phyloP scores from a whole-genome alignment of 2,113 vertebrate species.

The Anoplopoma fimbria region DNA sequence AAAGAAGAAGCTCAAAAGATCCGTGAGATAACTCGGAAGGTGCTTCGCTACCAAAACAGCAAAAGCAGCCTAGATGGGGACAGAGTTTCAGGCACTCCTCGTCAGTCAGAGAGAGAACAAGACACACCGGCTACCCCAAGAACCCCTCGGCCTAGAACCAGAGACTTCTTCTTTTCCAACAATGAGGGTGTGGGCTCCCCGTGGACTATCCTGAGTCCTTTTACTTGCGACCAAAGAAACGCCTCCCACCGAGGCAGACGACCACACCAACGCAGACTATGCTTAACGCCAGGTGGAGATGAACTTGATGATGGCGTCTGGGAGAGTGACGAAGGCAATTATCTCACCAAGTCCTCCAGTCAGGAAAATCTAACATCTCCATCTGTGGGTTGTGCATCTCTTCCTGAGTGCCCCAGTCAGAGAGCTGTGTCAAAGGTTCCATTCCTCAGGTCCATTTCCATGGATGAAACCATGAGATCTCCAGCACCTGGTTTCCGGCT shows the following conservation, averaged over 20 bases:
- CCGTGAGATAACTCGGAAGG: conserved; percentile 53
- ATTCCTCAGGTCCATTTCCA: conserved; percentile 59
- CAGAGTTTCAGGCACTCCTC: conserved; percentile 17
- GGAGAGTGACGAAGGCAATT: conserved; percentile 17
- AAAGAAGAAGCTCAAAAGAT: conserved; percentile 44
- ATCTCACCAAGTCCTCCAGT: neutral
- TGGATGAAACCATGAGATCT: conserved; percentile 57
- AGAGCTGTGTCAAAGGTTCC: conserved; percentile 29
- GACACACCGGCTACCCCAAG: conserved; percentile 52
- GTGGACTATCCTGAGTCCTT: conserved; percentile 83
- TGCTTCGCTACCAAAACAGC: conserved; percentile 54
- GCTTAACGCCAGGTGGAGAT: conserved; percentile 11
- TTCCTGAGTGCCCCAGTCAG: conserved; percentile 48
- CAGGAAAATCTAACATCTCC: neutral
- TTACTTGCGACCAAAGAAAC: conserved; percentile 35
- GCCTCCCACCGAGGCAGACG: neutral
- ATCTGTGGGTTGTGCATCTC: conserved; percentile 31
- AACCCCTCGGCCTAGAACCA: conserved; percentile 57
- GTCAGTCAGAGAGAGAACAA: neutral
- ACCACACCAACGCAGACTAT: conserved; percentile 27
- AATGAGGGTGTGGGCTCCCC: conserved; percentile 70
- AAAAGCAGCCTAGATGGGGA: conserved; percentile 27
- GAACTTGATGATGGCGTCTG: conserved; percentile 66
- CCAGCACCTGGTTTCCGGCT: conserved; percentile 54
- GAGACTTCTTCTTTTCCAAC: conserved; percentile 67